A percentile compares a stretch with the other conserved stretches of the same genome.
Conservation (phyloP, 2,113 vertebrate genomes). For the Oreotrochilus melanogaster region DNA sequence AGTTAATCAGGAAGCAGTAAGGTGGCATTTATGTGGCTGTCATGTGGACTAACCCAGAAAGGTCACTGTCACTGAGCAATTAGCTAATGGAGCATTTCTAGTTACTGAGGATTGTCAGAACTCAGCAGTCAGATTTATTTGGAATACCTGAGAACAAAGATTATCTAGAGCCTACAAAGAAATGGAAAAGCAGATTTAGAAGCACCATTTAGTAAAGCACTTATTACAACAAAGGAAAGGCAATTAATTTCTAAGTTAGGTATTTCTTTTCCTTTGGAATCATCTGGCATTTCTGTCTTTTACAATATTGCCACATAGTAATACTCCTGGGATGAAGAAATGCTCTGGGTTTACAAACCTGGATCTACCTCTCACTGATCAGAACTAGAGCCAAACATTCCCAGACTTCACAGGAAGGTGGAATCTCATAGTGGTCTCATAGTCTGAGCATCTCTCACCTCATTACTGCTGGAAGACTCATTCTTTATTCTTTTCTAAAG, state of each 20-base stretch:
- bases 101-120: conserved; percentile 42
- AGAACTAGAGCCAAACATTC: not conserved
- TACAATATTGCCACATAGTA: not conserved
- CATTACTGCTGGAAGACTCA: not conserved
- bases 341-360: not conserved
- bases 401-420: not conserved
- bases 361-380: not conserved
- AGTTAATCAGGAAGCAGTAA: conserved; percentile 21
- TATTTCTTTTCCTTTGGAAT: not conserved
- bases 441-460: not conserved
- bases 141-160: conserved; percentile 56
- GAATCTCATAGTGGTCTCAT: not conserved
- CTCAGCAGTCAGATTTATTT: not conserved
- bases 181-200: conserved; percentile 30
- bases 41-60: conserved; percentile 11
- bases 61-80: conserved; percentile 62
- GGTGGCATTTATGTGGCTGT: conserved; percentile 29
- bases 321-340: not conserved
- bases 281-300: not conserved
- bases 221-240: not conserved
- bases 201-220: not conserved
- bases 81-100: conserved; percentile 72
- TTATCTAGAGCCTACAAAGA: not conserved
- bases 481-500: not conserved
- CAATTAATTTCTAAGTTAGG: not conserved